Evolutionary conservation across 2,888 invertebrate species (phyloP), one percentile per base, ranked within the genome.

Genomic region (Marronus borbonicus): DNA sequence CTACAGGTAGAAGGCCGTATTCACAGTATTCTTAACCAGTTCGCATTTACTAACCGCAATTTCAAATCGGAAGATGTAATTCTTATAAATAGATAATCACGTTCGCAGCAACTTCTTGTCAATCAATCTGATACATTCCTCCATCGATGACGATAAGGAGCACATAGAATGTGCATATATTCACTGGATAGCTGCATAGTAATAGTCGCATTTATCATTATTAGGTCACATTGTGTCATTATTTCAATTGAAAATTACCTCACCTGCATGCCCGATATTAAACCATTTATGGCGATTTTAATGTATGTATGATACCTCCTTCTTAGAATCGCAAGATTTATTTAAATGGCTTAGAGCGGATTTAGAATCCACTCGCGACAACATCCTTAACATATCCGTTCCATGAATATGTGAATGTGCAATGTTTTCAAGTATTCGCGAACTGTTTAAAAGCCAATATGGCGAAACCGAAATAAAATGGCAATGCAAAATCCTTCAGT

Each of bases 241-340:
- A 68, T 68, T 68, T 50, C 68, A 1, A 68, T 50, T 31, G 68
- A 68, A 68, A 68, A 68, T 68, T 68, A 50, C 68, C 68, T 68
- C 50, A 68, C 68, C 68, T 68, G 28, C 28, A n/a, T 68, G 50
- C 49, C 28, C 68, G 50, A 50, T 50, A 36, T 24, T 68, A 50
- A 28, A 68, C 68, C 50, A 68, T 68, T 68, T 68, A 68, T 50
- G 50, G 68, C 50, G 39, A 50, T 50, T 49, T 24, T 50, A 68
- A 68, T 52, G 62, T 20, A 44, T 12, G 44, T 44, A 62, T 62
- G 31, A 62, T 62, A 62, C 65, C 62, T 20, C 28, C 44, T 62
- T 44, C 65, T 4, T 4, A 49, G 66, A 66, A 44, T 65, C 12
- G 12, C 44, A 10, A 49, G 24, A 68, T 20, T 68, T 68, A 68